Evolutionary conservation across 2,888 invertebrate genomes (phyloP), one percentile per base, ranked within the genome.

Genomic region (Drosophila tanythrix): DNA sequence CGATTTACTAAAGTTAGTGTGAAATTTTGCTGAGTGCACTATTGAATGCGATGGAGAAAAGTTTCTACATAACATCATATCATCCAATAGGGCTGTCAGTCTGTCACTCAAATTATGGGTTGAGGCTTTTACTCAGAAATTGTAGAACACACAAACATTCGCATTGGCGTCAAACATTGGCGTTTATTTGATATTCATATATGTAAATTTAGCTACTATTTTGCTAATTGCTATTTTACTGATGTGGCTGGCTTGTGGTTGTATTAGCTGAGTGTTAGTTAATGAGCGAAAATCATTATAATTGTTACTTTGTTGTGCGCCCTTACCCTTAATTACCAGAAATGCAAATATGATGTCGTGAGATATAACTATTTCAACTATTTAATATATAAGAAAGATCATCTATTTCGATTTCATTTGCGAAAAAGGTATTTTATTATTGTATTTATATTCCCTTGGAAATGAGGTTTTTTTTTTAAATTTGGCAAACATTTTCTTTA

Each of bases 101-200:
- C 21, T 18, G 40, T 15, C 40, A 43, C 13, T 40, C 57, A 15
- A 10, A 21, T 57, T 21, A 31, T 18, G 8, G 40, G 11, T 38
- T 59, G 27, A 62, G 38, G 21, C 50, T 51, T 65, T 15, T 29
- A 3, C 46, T 46, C 25, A 46, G 46, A 25, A 25, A 25, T 46
- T 46, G 15, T 46, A 46, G 18, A 18, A 29, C 29, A 11, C 6
- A n/a, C 21, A 50, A 11, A 36, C 3, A 61, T 61, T n/a, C 10
- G 31, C 38, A 35, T 57, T 33, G 11, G 33, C 33, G 33, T 11
- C 27, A 57, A 21, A 21, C 10, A 57, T 29, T 40, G 21, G 7
- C 7, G 46, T 7, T 25, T 25, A 46, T 15, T 25, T 46, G 15
- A 46, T 13, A 40, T 43, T 27, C 8, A 38, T 21, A 31, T 21